Percentiles rank a stretch among this genome's conserved stretches.
Evolutionary conservation across 2,797 vertebrate species (phyloP).

Genomic region (Urocyon cinereoargenteus): DNA sequence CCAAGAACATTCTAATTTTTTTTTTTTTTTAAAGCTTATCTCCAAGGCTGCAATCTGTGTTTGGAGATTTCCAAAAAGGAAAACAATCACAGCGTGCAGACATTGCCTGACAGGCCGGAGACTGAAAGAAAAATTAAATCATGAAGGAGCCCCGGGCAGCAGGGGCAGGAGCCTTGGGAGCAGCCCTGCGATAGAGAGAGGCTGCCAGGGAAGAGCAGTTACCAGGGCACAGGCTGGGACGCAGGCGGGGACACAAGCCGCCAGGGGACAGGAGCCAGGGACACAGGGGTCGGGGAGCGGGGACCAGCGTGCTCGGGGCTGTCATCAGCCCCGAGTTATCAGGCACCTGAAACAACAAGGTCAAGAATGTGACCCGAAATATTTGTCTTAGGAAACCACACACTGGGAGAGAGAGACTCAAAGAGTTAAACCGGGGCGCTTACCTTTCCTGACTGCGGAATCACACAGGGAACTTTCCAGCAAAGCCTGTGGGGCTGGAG

Average conservation of each 20-base stretch:
- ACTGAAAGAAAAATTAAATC: slow-evolving; percentile 56
- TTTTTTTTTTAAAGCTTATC: slow-evolving; percentile 42
- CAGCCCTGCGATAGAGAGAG: background rate
- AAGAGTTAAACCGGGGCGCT: slow-evolving; percentile 55
- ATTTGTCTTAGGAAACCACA: slow-evolving; percentile 71
- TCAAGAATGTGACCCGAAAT: slow-evolving; percentile 65
- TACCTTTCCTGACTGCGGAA: slow-evolving; percentile 53
- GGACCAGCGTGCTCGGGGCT: background rate
- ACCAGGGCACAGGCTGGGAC: slow-evolving; percentile 4
- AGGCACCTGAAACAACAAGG: slow-evolving; percentile 79
- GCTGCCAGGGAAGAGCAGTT: slow-evolving; percentile 6
- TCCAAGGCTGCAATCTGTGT: slow-evolving; percentile 19
- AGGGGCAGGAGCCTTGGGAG: slow-evolving; percentile 1
- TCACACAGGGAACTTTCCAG: slow-evolving; percentile 34
- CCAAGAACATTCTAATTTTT: background rate
- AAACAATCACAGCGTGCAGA: slow-evolving; percentile 51
- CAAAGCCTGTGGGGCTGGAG: background rate
- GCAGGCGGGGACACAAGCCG: background rate
- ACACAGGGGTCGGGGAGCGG: background rate
- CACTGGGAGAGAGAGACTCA: slow-evolving; percentile 1
- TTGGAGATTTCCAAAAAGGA: slow-evolving; percentile 55
- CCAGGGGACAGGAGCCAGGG: background rate
- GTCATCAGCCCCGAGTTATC: slow-evolving; percentile 62
- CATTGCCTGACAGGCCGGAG: background rate
- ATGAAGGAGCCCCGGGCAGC: background rate